Base-by-base conservation (phyloP, 2,888 invertebrate genomes). In the Nineta flava region DNA sequence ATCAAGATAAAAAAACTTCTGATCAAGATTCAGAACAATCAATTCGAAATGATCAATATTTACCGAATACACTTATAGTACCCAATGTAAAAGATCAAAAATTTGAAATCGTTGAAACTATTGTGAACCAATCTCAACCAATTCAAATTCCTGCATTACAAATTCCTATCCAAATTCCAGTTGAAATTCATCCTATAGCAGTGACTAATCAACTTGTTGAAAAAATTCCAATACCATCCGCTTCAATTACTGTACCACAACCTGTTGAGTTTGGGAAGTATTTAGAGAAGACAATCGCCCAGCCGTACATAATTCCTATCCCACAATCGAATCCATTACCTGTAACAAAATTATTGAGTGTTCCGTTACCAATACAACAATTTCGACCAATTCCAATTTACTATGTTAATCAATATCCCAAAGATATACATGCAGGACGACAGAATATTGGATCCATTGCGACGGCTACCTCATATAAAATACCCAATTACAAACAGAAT, bases 111-210 rank as follows among this genome's bases (percentile, higher is more conserved):
- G 70, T 74, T 1, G 68, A 71, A 53, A 75, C 72, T 49, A 67
- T 80, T 32, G 72, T 82, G 0, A 79, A 79, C 53, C 77, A 26
- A 6, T 5, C 26, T 26, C 4, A 76, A 55, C 72, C 75, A 1
- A 70, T 79, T 51, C 75, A 75, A 0, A 71, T 76, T 53, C 26
- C 26, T 26, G 7, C 26, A 26, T 5, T 26, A 2, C 66, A 68
- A 34, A 66, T 68, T 50, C 70, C 73, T 55, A 67, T 63, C 2
- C 62, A 61, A 53, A 60, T 70, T 21, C 61, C 59, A 26, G 59
- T 66, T 17, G 53, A 55, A 44, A 53, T 50, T 41, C 42, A 31
- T 32, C 26, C 26, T 26, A 26, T 26, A 26, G 4, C 26, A 7
- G 26, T 26, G 7, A 7, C 26, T 26, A 26, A 5, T 6, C 26